A percentile compares a stretch with the other conserved stretches of the same genome.
Evolutionary conservation across 1,140 invertebrate species (phyloP).

Genomic region (Aphelenchoides fujianensis): DNA sequence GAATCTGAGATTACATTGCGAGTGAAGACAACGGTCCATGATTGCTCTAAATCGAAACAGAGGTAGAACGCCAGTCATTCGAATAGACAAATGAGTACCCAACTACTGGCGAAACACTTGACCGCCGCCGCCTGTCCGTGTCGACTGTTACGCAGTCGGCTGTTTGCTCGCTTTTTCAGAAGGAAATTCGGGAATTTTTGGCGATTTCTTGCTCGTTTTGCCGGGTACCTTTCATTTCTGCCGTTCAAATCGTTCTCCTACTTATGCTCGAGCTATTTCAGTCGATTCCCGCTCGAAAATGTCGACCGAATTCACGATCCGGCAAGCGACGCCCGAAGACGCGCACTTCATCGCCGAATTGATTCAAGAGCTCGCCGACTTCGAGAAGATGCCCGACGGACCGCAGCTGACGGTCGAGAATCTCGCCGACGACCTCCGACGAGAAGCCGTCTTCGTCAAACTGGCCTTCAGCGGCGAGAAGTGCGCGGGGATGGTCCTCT

Average conservation of each 20-base stretch:
- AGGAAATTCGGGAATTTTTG: background rate
- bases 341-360: conserved; percentile 5
- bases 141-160: background rate
- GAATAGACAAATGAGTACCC: too few relatives aligned
- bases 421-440: conserved; percentile 68
- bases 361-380: conserved; percentile 74
- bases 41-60: too few relatives aligned
- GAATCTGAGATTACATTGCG: too few relatives aligned
- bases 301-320: background rate
- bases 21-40: too few relatives aligned
- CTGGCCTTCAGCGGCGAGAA: conserved; percentile 29
- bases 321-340: conserved; percentile 9
- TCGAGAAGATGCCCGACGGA: conserved; percentile 74
- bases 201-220: background rate
- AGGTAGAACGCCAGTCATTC: too few relatives aligned
- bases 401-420: conserved; percentile 71
- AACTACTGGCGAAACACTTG: too few relatives aligned
- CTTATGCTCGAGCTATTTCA: background rate
- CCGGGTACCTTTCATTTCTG: background rate
- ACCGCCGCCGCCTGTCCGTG: background rate
- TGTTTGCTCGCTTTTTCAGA: background rate
- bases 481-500: conserved; percentile 71
- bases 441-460: conserved; percentile 34
- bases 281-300: background rate
- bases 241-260: background rate